Base-by-base conservation (phyloP, 2,888 invertebrate genomes). In the Zelleria hepariella region DNA sequence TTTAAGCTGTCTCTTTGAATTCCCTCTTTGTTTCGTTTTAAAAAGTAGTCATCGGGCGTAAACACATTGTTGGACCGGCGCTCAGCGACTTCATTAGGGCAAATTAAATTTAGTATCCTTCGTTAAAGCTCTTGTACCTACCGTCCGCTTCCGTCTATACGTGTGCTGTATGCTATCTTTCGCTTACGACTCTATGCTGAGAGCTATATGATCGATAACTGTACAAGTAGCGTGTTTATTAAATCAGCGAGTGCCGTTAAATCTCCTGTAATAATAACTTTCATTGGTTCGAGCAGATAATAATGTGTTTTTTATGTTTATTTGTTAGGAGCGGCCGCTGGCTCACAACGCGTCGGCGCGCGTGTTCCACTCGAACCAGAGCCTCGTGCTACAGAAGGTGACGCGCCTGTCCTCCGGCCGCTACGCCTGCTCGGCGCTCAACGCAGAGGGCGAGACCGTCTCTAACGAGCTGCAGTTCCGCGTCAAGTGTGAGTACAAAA, bases 331-430 rank as follows among this genome's bases (percentile, higher is more conserved):
- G 63, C 90, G 93, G 58, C 89, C 94, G 64, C 84, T 97, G 70
- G 94, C 93, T 68, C 96, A 96, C 89, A 96, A 97, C 85, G 93
- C 94, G 70, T 93, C 95, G 55, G 95, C 96, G 59, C 92, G 96
- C 64, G 94, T 97, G 70, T 95, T 97, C 76, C 93, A 95, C 80
- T 96, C 96, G 81, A 96, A 96, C 90, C 96, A 97, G 86, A 96
- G 96, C 78, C 90, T 97, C 67, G 97, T 97, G 63, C 91, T 97
- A 74, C 97, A 97, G 86, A 94, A 94, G 86, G 96, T 97, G 69
- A 95, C 95, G 62, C 91, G 95, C 65, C 93, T 93, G 79, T 95
- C 94, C 78, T 95, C 95, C 65, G 97, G 97, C 64, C 92, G 93
- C 69, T 97, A 97, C 88, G 93, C 95, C 67, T 97, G 97, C 86